These are phyloP conservation scores for Dicerorhinus sumatrensis DNA, from an alignment of 2,113 vertebrate genomes.

Conservation along the genomic window DNA sequence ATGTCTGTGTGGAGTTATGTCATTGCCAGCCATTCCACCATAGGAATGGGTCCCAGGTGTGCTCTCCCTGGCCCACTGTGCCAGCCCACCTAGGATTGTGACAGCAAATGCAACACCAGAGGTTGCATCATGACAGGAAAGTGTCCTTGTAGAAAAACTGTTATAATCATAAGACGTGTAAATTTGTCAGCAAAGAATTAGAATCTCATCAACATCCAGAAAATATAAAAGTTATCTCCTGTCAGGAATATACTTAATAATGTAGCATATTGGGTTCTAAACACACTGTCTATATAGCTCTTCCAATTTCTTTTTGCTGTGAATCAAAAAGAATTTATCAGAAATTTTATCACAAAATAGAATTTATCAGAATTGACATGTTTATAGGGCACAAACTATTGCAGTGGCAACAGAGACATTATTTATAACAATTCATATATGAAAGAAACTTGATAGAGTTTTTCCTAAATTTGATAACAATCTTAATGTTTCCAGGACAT, in stretches of 20 bases:
- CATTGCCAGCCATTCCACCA: fast-evolving
- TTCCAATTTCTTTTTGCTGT: background rate
- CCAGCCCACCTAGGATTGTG: fast-evolving
- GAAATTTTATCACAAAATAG: background rate
- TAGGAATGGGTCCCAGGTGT: too few species aligned
- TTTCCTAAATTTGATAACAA: background rate
- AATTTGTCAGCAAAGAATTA: background rate
- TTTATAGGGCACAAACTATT: background rate
- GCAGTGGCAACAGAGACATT: background rate
- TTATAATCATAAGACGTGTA: background rate
- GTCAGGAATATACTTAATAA: background rate
- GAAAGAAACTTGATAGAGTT: background rate
- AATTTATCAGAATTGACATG: background rate
- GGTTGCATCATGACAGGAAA: background rate
- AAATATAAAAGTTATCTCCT: background rate
- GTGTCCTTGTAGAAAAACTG: background rate
- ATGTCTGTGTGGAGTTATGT: background rate
- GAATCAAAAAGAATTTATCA: background rate
- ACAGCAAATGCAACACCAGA: background rate
- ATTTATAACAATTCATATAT: background rate
- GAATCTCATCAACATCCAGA: background rate
- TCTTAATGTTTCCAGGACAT: background rate
- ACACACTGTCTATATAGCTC: background rate
- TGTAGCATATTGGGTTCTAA: background rate
- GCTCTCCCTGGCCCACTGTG: fast-evolving